Conservation (phyloP, 2,888 invertebrate species). For the Melieria picta region DNA sequence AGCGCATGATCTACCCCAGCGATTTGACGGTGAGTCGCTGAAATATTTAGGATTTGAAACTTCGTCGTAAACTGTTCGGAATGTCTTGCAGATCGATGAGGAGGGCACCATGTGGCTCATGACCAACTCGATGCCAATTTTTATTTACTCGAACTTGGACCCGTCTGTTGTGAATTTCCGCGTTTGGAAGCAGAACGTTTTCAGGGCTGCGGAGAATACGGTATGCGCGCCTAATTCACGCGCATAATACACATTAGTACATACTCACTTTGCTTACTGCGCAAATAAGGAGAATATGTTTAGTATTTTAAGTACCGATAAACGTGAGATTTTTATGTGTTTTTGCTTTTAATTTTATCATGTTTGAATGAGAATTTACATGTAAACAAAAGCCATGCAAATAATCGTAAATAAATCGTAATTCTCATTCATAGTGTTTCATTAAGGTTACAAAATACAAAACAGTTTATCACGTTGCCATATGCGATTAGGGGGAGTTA, state of each 20-base stretch:
- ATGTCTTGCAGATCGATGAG: conserved; percentile 68
- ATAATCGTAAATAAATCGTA: conserved; percentile 21
- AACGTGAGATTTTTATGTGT: background rate
- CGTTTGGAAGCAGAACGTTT: conserved; percentile 68
- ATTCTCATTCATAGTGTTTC: conserved; percentile 16
- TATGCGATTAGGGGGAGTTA: conserved; percentile 22
- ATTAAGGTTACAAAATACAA: conserved; percentile 18
- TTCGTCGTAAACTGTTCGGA: background rate
- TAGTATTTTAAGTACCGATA: background rate
- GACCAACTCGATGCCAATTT: conserved; percentile 75
- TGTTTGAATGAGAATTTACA: conserved; percentile 6
- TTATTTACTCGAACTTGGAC: conserved; percentile 73
- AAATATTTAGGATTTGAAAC: background rate
- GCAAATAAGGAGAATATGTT: background rate
- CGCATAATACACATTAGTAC: background rate
- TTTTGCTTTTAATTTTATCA: conserved; percentile 8
- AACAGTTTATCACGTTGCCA: conserved; percentile 29
- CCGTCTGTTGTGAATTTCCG: conserved; percentile 73
- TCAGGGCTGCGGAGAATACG: conserved; percentile 65
- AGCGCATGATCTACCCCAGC: conserved; percentile 77
- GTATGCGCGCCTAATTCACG: conserved; percentile 60
- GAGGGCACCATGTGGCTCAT: conserved; percentile 75
- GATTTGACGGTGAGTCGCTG: conserved; percentile 68
- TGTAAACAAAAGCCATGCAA: conserved; percentile 11
- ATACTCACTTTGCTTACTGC: background rate